A percentile compares a stretch with the other conserved stretches of the same genome.
Evolutionary conservation across 2,113 vertebrate species (phyloP).

Genomic region (Bothrops jararaca): DNA sequence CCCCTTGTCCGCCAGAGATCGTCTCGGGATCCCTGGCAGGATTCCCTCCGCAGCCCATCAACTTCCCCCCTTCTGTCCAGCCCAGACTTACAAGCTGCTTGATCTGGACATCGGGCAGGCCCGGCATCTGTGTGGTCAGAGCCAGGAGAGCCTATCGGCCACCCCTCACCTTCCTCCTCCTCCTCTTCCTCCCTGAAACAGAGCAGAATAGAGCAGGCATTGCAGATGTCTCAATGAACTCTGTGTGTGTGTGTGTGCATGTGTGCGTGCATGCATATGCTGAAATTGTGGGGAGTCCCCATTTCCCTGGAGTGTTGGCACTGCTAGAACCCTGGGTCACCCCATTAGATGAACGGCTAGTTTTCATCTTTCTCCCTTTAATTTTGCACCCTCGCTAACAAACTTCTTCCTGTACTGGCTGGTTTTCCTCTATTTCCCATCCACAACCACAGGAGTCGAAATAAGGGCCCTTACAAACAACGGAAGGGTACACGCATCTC

Average conservation of each 20-base stretch:
- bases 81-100: constrained; percentile 84
- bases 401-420: background rate
- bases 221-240: background rate
- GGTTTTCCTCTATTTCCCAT: background rate
- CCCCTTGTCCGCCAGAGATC: no score
- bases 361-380: background rate
- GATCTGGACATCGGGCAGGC: constrained; percentile 84
- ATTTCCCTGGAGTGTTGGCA: background rate
- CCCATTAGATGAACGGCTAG: background rate
- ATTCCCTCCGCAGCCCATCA: background rate
- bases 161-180: constrained; percentile 69
- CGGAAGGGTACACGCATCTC: background rate
- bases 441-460: background rate
- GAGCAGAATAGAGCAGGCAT: background rate
- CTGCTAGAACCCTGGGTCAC: background rate
- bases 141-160: constrained; percentile 36
- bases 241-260: background rate
- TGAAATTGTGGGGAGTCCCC: background rate
- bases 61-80: background rate
- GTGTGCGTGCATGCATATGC: accelerated
- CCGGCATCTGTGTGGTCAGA: constrained; percentile 68
- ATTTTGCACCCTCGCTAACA: background rate
- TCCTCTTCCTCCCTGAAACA: constrained; percentile 75
- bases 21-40: background rate
- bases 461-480: background rate